phyloP scores from a whole-genome alignment of 2,797 vertebrate genomes.

The Psittacula derbiana region DNA sequence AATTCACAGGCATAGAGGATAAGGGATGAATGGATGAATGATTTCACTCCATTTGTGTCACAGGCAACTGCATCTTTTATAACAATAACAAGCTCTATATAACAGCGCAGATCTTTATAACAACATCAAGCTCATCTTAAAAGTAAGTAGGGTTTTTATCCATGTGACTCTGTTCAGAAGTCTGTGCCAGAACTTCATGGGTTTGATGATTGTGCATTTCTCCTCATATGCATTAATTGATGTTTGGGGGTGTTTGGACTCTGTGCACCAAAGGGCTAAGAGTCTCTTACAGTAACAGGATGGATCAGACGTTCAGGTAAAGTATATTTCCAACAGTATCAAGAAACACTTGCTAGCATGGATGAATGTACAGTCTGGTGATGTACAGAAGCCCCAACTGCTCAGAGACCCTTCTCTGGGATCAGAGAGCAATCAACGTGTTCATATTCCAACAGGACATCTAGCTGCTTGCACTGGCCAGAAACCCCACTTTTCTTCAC shows the following conservation, averaged over 20 bases:
- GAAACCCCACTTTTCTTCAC: neutral
- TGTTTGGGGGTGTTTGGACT: neutral
- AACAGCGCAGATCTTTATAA: neutral
- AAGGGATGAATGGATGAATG: neutral
- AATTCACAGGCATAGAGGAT: neutral
- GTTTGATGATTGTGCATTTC: neutral
- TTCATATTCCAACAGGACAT: neutral
- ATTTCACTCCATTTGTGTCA: neutral
- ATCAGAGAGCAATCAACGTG: neutral
- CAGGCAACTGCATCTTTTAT: neutral
- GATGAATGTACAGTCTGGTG: neutral
- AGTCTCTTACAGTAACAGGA: neutral
- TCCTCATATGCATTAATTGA: neutral
- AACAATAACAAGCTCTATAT: neutral
- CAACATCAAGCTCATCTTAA: neutral
- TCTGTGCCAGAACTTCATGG: neutral
- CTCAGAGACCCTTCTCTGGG: neutral
- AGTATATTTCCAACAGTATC: neutral
- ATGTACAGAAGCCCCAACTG: neutral
- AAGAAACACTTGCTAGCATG: neutral
- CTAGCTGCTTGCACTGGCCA: neutral
- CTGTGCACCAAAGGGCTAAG: neutral
- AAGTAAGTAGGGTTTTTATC: neutral
- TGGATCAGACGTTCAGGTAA: neutral
- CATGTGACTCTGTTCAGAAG: neutral